Conservation (phyloP, 2,113 vertebrate genomes). For the Grus americana region DNA sequence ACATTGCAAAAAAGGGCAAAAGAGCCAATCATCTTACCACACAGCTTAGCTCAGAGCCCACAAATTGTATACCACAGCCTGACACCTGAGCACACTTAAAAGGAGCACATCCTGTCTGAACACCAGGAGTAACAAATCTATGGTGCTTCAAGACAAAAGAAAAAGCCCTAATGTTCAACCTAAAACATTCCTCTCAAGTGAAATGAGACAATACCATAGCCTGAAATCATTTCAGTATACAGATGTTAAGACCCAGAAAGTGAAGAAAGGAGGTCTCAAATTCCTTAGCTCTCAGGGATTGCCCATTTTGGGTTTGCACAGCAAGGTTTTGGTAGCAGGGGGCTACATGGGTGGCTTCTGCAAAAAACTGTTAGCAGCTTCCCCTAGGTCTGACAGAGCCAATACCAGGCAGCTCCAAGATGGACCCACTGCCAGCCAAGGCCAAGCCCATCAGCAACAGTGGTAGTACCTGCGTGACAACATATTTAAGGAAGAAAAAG, state of each 20-base stretch:
- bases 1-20: not conserved
- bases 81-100: not conserved
- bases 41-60: not conserved
- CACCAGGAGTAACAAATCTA: not conserved
- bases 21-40: not conserved
- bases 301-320: not conserved
- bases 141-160: not conserved
- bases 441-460: no score
- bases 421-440: no score
- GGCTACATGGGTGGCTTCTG: no score
- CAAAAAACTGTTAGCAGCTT: no score
- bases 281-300: not conserved
- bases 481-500: no score
- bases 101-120: not conserved
- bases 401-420: no score
- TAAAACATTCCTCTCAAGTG: not conserved
- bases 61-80: not conserved
- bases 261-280: not conserved
- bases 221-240: not conserved
- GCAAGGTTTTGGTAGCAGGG: no score
- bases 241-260: not conserved
- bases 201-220: not conserved
- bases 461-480: no score
- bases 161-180: not conserved
- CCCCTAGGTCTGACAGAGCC: no score